phyloP scores from a whole-genome alignment of 2,888 invertebrate genomes.

The Agrotis clavis region DNA sequence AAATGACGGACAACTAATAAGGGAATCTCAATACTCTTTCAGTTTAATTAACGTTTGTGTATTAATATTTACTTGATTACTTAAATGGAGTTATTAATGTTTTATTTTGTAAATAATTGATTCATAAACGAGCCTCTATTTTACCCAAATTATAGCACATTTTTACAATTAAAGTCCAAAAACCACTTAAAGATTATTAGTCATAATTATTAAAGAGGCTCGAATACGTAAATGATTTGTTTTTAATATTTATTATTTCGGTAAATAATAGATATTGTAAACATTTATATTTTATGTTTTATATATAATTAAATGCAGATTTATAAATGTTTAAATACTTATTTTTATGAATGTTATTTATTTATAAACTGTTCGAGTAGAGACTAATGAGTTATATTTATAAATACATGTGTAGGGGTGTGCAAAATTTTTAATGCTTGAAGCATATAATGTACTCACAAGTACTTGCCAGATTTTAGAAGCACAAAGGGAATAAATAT shows the following conservation, averaged over 20 bases:
- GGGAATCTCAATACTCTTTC: background rate
- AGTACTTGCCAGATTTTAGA: conserved; percentile 1
- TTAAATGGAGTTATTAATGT: background rate
- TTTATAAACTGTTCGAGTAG: background rate
- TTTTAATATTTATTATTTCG: no score
- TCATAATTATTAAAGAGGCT: background rate
- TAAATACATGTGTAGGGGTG: background rate
- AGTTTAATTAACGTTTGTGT: no score
- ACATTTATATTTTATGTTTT: background rate
- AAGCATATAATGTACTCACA: background rate
- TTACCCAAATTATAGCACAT: no score
- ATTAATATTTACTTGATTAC: background rate
- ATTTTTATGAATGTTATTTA: background rate
- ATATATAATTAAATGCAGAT: background rate
- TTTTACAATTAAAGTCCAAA: no score
- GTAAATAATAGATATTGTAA: background rate
- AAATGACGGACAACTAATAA: background rate
- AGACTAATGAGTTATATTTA: background rate
- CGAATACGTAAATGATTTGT: background rate
- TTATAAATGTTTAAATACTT: background rate
- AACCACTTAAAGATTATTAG: no score
- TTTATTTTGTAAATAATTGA: no score
- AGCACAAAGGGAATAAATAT: background rate
- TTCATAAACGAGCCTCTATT: background rate
- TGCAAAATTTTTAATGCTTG: conserved; percentile 10